A percentile compares a stretch with the other conserved stretches of the same genome.
These are phyloP conservation scores for Morpho achilles DNA, from an alignment of 2,888 invertebrate species.

Conservation along the genomic window DNA sequence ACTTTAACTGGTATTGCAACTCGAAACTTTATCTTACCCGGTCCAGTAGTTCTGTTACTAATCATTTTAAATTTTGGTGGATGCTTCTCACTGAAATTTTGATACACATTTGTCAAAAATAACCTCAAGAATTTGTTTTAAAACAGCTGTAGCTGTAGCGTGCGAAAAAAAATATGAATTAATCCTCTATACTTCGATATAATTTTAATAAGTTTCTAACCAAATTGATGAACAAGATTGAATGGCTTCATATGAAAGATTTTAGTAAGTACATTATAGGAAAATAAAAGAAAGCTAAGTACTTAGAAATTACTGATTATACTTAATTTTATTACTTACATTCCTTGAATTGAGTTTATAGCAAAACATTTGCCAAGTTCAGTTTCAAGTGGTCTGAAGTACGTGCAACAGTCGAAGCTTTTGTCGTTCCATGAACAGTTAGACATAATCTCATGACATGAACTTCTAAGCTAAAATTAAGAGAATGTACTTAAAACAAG, in stretches of 20 bases:
- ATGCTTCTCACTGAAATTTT: constrained; percentile 52
- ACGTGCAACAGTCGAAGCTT: constrained; percentile 82
- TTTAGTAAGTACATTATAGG: background rate
- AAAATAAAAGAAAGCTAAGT: too few relatives aligned
- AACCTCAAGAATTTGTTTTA: too few relatives aligned
- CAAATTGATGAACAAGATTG: too few relatives aligned
- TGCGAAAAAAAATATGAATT: too few relatives aligned
- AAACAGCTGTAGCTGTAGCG: too few relatives aligned
- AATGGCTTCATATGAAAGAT: background rate
- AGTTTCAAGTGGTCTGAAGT: constrained; percentile 82
- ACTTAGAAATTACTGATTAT: too few relatives aligned
- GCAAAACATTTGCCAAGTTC: constrained; percentile 84
- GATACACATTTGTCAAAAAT: background rate
- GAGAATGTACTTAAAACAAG: too few relatives aligned
- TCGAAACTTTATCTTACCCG: constrained; percentile 78
- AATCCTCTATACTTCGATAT: too few relatives aligned
- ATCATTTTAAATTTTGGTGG: constrained; percentile 76
- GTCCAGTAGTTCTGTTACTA: constrained; percentile 82
- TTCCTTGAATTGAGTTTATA: constrained; percentile 82
- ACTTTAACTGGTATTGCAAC: constrained; percentile 76
- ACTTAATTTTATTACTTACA: constrained; percentile 34
- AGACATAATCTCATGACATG: constrained; percentile 75
- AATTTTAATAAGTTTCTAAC: too few relatives aligned
- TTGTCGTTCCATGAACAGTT: constrained; percentile 81
- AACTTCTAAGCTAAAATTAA: constrained; percentile 69